Percentiles rank a stretch among this genome's conserved stretches.
phyloP scores from a whole-genome alignment of 2,888 invertebrate species.

The Cheilosia vernalis region DNA sequence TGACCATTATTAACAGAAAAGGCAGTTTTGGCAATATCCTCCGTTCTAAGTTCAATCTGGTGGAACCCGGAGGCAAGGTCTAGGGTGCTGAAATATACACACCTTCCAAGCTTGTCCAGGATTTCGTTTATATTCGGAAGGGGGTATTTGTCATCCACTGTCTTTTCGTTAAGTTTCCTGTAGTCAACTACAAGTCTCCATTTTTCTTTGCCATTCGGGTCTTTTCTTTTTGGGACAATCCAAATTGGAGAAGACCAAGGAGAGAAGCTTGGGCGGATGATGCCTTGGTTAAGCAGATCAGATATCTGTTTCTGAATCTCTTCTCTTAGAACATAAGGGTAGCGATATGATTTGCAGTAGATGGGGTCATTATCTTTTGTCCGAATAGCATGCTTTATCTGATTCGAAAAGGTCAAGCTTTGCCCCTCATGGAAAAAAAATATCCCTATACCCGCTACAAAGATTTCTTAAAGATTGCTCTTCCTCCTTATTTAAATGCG shows the following conservation, averaged over 20 bases:
- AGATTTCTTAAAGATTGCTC: conserved; percentile 24
- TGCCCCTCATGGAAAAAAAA: too few relatives aligned
- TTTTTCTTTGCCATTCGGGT: conserved; percentile 31
- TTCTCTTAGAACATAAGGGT: conserved; percentile 75
- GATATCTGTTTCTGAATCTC: conserved; percentile 71
- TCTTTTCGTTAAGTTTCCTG: conserved; percentile 21
- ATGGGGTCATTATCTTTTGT: conserved; percentile 63
- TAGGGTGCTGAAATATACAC: conserved; percentile 60
- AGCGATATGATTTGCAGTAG: conserved; percentile 74
- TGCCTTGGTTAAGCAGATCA: conserved; percentile 11
- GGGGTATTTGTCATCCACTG: conserved; percentile 21
- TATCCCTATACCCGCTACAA: background rate
- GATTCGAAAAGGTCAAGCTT: conserved; percentile 37
- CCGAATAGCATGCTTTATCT: conserved; percentile 52
- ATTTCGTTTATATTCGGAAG: conserved; percentile 7
- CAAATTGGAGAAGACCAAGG: conserved; percentile 30
- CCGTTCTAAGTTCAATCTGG: conserved; percentile 77
- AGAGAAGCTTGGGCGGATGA: conserved; percentile 27
- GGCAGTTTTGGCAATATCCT: conserved; percentile 73
- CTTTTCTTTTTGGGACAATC: conserved; percentile 23
- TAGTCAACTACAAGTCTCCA: conserved; percentile 37
- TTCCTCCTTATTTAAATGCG: too few relatives aligned
- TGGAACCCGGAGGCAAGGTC: conserved; percentile 78
- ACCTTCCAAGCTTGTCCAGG: conserved; percentile 78
- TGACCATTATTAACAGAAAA: too few relatives aligned